phyloP scores from a whole-genome alignment of 2,888 invertebrate genomes.

The Andrena praecox region DNA sequence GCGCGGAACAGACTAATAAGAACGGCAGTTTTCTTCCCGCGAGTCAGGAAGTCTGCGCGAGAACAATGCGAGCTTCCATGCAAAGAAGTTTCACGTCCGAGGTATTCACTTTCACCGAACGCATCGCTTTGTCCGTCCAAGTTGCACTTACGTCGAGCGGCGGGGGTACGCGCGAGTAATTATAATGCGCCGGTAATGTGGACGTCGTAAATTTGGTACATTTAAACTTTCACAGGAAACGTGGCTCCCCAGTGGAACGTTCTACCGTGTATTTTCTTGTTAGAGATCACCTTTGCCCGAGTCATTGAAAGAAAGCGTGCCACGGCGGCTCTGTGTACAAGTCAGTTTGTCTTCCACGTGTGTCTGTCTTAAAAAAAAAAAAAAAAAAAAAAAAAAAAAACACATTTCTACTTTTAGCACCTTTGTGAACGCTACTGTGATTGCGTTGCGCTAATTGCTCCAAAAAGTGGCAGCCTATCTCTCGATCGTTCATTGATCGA shows the following conservation, averaged over 20 bases:
- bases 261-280: conserved; percentile 1
- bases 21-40: not conserved
- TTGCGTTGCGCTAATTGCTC: too few relatives aligned
- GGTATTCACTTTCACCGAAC: conserved; percentile 65
- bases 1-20: not conserved
- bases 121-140: conserved; percentile 20
- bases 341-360: not conserved
- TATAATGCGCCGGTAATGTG: not conserved
- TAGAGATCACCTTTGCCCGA: not conserved
- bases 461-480: too few relatives aligned
- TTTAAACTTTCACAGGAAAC: not conserved
- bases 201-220: not conserved
- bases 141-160: conserved; percentile 8
- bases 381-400: not conserved
- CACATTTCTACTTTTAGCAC: not conserved
- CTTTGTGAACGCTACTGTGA: too few relatives aligned
- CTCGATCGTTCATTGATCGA: not conserved
- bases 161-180: conserved; percentile 3
- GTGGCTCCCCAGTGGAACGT: not conserved
- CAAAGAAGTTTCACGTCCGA: conserved; percentile 44
- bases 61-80: conserved; percentile 34
- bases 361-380: not conserved
- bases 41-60: conserved; percentile 13
- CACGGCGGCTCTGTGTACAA: not conserved
- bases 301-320: not conserved